Evolutionary conservation across 2,113 vertebrate genomes (phyloP).

Genomic region (Rallus limicola): DNA sequence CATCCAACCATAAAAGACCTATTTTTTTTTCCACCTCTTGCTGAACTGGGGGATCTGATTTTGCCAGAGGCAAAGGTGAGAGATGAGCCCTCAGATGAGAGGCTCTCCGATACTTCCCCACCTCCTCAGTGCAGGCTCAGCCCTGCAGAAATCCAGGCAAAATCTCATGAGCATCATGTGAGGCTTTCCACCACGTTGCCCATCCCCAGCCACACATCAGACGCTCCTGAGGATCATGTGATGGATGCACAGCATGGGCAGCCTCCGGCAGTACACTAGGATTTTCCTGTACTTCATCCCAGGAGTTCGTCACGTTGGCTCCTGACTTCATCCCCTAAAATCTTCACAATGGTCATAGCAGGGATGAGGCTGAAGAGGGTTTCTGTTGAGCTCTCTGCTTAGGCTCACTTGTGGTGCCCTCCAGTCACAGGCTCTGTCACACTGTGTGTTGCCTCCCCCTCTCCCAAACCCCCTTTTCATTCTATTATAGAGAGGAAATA

Average conservation of each 20-base stretch:
- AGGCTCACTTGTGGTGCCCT: not conserved
- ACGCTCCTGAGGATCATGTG: conserved; percentile 49
- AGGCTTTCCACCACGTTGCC: conserved; percentile 3
- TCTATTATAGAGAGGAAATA: conserved; percentile 29
- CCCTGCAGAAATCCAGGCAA: not conserved
- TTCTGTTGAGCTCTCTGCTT: not conserved
- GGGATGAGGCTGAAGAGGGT: not conserved
- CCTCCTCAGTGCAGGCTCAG: not conserved
- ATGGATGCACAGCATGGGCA: not conserved
- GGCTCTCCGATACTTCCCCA: not conserved
- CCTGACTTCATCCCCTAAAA: not conserved
- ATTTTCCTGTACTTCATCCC: conserved; percentile 21
- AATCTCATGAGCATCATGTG: conserved; percentile 62
- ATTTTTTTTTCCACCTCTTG: not conserved
- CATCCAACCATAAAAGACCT: not conserved
- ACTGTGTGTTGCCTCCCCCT: not conserved
- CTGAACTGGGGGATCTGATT: not conserved
- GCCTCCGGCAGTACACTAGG: not conserved
- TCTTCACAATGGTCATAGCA: not conserved
- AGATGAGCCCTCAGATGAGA: not conserved
- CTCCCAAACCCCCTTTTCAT: not conserved
- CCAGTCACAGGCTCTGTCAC: not conserved
- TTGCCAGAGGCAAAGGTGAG: not conserved
- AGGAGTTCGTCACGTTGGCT: not conserved
- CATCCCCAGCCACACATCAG: not conserved